A percentile compares a stretch with the other conserved stretches of the same genome.
Evolutionary conservation across 1,140 invertebrate species (phyloP).

Genomic region (Pristionchus pacificus): DNA sequence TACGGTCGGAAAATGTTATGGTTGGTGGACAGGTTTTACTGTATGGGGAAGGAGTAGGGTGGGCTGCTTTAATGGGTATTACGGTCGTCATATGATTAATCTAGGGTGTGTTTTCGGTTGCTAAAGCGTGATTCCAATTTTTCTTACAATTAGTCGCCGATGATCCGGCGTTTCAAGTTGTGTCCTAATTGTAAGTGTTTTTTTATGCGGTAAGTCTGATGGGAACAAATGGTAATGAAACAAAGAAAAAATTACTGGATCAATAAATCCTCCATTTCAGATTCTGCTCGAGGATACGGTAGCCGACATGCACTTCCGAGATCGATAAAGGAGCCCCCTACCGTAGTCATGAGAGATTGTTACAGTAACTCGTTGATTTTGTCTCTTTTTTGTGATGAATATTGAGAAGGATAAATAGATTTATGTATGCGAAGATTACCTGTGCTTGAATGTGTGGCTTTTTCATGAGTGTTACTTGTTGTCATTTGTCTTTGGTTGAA

Average conservation of each 20-base stretch:
- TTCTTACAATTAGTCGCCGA: not conserved
- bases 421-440: too few relatives aligned
- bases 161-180: slow-evolving; percentile 9
- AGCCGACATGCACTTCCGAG: slow-evolving; percentile 13
- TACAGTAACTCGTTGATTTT: too few relatives aligned
- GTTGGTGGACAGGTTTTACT: too few relatives aligned
- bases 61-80: slow-evolving; percentile 10
- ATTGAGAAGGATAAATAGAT: too few relatives aligned
- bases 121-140: not conserved
- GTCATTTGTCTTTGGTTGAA: too few relatives aligned
- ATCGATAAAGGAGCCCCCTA: slow-evolving; percentile 9
- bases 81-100: slow-evolving; percentile 3
- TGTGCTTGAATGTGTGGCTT: too few relatives aligned
- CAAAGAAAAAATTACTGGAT: slow-evolving; percentile 8
- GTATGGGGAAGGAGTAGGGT: too few relatives aligned
- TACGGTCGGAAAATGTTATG: slow-evolving; percentile 42
- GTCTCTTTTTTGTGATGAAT: too few relatives aligned
- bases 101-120: slow-evolving; percentile 8
- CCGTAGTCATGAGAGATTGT: too few relatives aligned
- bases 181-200: not conserved
- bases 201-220: slow-evolving; percentile 13
- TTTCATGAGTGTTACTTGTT: too few relatives aligned
- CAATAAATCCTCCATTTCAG: slow-evolving; percentile 1
- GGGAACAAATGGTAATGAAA: slow-evolving; percentile 2
- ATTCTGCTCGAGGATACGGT: slow-evolving; percentile 16